These are phyloP conservation scores for Jacana jacana DNA, from an alignment of 2,113 vertebrate genomes.

Conservation along the genomic window DNA sequence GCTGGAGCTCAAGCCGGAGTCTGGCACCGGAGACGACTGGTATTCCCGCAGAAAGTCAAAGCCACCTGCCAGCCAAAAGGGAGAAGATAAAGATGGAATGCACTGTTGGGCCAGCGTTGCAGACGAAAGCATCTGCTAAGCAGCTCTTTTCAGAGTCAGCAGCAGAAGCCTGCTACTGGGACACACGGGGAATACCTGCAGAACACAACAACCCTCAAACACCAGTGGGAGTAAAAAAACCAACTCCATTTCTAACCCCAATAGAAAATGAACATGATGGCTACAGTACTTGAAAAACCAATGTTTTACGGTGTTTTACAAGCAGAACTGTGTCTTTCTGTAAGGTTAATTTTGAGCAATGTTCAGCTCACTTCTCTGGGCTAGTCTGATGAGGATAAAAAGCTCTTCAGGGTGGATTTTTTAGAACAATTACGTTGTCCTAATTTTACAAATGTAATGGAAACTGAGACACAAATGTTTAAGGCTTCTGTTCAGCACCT, in stretches of 20 bases:
- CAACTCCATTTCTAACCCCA: not conserved
- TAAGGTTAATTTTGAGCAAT: not conserved
- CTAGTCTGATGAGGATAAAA: not conserved
- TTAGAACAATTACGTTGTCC: not conserved
- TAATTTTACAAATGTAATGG: not conserved
- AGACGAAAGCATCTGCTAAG: not conserved
- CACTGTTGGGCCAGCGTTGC: not conserved
- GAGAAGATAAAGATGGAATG: slow-evolving; percentile 44
- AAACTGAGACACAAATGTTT: not conserved
- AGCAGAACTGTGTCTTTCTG: not conserved
- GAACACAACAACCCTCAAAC: not conserved
- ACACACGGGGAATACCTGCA: not conserved
- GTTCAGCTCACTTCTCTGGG: not conserved
- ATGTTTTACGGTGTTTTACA: not conserved
- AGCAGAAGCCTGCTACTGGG: not conserved
- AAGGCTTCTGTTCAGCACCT: not conserved
- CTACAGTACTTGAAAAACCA: not conserved
- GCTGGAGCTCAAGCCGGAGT: slow-evolving; percentile 94
- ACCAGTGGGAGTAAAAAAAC: not conserved
- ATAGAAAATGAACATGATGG: not conserved
- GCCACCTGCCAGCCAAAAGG: slow-evolving; percentile 76
- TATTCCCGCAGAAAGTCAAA: slow-evolving; percentile 95
- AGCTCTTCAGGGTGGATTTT: not conserved
- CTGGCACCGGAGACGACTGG: slow-evolving; percentile 90
- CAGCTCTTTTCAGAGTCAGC: not conserved